A percentile compares a stretch with the other conserved stretches of the same genome.
Conservation (phyloP, 1,140 invertebrate species). For the Drosophila sproati region DNA sequence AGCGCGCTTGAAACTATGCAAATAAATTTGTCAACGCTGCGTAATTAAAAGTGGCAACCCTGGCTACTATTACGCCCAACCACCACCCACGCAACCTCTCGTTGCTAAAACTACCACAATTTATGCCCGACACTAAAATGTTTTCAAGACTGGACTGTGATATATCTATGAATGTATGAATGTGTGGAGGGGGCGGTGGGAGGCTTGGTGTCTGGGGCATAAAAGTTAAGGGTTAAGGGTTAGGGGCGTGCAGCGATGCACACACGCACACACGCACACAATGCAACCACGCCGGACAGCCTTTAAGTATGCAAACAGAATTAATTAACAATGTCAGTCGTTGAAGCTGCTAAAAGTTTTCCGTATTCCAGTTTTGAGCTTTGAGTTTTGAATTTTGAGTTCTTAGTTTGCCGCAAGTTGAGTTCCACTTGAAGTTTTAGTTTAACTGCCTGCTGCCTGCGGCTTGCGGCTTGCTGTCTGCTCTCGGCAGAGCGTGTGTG, state of each 20-base stretch:
- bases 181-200: background rate
- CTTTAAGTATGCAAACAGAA: conserved; percentile 61
- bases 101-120: conserved; percentile 26
- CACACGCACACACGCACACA: conserved; percentile 4
- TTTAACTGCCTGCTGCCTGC: background rate
- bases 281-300: conserved; percentile 23
- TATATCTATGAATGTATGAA: conserved; percentile 15
- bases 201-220: background rate
- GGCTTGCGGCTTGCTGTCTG: background rate
- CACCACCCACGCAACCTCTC: background rate
- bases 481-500: conserved; percentile 36
- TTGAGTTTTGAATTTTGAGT: background rate
- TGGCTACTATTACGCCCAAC: background rate
- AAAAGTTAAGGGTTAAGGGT: conserved; percentile 38
- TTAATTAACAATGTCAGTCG: conserved; percentile 61
- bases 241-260: conserved; percentile 6
- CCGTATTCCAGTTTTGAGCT: background rate
- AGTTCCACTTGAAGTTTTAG: conserved; percentile 35
- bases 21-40: conserved; percentile 61
- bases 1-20: conserved; percentile 43
- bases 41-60: conserved; percentile 57
- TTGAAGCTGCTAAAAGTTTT: conserved; percentile 42
- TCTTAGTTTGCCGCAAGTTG: conserved; percentile 31
- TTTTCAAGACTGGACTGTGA: conserved; percentile 39
- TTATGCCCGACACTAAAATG: conserved; percentile 28